Percentiles rank a stretch among this genome's conserved stretches.
Evolutionary conservation across 1,140 invertebrate genomes (phyloP).

Genomic region (Drosophila arizonae): DNA sequence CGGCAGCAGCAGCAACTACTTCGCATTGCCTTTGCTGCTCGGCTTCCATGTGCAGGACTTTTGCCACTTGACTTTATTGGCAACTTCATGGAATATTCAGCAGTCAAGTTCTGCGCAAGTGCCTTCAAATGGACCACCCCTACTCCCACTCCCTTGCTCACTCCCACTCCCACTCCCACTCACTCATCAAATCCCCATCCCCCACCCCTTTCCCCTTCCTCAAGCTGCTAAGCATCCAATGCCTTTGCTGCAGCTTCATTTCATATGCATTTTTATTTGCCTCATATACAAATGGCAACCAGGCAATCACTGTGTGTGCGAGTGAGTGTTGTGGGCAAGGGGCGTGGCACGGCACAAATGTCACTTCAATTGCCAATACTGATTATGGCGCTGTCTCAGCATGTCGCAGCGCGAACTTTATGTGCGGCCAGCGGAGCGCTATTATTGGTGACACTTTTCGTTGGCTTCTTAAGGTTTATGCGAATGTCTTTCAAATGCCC

Average conservation of each 20-base stretch:
- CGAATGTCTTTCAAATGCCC: constrained; percentile 49
- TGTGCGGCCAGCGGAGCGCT: constrained; percentile 68
- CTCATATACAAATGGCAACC: constrained; percentile 77
- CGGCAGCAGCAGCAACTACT: constrained; percentile 10
- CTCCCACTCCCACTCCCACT: background rate
- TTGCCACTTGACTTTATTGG: constrained; percentile 81
- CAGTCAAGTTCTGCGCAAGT: constrained; percentile 68
- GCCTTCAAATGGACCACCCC: constrained; percentile 55
- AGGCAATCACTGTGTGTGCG: constrained; percentile 30
- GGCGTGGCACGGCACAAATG: constrained; percentile 47
- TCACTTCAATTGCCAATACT: constrained; percentile 79
- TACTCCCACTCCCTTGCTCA: constrained; percentile 1
- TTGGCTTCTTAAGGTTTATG: constrained; percentile 53
- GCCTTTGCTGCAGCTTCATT: constrained; percentile 60
- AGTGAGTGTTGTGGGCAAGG: background rate
- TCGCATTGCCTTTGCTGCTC: background rate
- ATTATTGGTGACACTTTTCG: constrained; percentile 78
- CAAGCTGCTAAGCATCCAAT: background rate
- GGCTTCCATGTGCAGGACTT: constrained; percentile 45
- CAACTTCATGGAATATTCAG: constrained; percentile 82
- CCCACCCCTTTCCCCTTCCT: background rate
- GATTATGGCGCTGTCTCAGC: constrained; percentile 56
- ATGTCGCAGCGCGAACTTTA: constrained; percentile 54
- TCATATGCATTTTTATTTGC: constrained; percentile 80
- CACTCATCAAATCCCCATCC: background rate